Evolutionary conservation across 1,140 invertebrate genomes (phyloP).

Genomic region (Micrasema minimum): DNA sequence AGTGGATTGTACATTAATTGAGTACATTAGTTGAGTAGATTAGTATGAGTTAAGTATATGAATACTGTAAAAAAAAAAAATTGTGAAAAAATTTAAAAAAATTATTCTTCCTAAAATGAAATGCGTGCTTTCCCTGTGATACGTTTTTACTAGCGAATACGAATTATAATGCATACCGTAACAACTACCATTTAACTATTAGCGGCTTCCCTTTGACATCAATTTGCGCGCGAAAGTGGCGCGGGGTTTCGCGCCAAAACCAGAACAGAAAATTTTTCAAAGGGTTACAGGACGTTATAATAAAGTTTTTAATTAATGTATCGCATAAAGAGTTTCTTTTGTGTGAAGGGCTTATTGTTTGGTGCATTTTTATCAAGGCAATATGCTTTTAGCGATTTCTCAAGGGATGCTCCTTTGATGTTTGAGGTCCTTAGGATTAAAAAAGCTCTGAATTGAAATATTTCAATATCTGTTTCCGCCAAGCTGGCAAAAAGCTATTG

Average conservation of each 20-base stretch:
- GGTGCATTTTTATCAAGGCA: constrained; percentile 22
- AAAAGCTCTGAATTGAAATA: not conserved
- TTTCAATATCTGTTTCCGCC: too few species aligned
- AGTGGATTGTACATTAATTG: too few species aligned
- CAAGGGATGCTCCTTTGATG: constrained; percentile 32
- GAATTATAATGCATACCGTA: too few species aligned
- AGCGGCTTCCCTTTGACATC: constrained; percentile 36
- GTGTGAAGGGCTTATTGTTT: constrained; percentile 37
- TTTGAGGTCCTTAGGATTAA: constrained; percentile 12
- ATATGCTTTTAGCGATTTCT: constrained; percentile 22
- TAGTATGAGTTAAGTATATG: too few species aligned
- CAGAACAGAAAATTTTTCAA: constrained; percentile 41
- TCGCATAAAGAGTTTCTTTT: constrained; percentile 36
- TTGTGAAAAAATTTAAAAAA: too few species aligned
- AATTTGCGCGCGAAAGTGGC: constrained; percentile 42
- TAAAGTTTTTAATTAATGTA: constrained; percentile 52
- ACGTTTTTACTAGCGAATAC: too few species aligned
- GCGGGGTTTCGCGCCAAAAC: constrained; percentile 45
- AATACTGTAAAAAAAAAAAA: too few species aligned
- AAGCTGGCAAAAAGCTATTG: too few species aligned
- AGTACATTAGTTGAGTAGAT: too few species aligned
- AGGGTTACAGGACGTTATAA: constrained; percentile 50
- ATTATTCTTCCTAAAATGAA: too few species aligned
- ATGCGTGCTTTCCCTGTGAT: too few species aligned
- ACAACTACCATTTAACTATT: too few species aligned